Base-by-base conservation (phyloP, 2,888 invertebrate genomes). In the Synanthedon tipuliformis region DNA sequence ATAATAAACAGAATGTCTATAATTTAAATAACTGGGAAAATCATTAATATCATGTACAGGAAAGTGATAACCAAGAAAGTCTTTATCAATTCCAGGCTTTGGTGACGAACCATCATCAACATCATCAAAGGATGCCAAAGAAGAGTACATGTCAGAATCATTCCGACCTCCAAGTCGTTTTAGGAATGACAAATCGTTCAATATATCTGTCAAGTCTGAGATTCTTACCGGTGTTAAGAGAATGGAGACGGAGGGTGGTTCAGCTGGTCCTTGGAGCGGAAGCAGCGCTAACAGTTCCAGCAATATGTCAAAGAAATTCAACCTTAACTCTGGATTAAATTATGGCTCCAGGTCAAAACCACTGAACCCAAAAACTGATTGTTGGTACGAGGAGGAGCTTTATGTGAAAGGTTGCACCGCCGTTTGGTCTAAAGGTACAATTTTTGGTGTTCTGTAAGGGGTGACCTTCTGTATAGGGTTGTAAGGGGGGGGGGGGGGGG, bases 351-450 rank as follows among this genome's bases (percentile, higher is more conserved):
- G 64, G 51, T 62, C 68, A 50, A 69, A 75, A 53, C 71, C 73
- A 0, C 61, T 80, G 40, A 79, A 86, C 65, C 78, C 75, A 45
- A 82, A 82, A 62, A 82, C 81, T 27, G 86, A 85, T 60, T 72
- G 81, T 51, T 79, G 78, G 66, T 89, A 91, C 71, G 96, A 96
- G 77, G 96, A 97, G 72, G 97, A 97, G 73, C 81, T 97, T 52
- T 97, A 96, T 88, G 91, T 95, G 2, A 93, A 92, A 64, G 95
- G 94, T 2, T 91, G 94, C 68, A 93, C 94, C 15, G 96, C 95
- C 3, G 90, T 97, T 40, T 95, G 95, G 94, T 93, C 91, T 10
- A 89, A 89, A 85, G 92, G 90, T 89, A 66, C 34, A 34, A 10
- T 34, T 34, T 34, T 34, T 34, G 8, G 10, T 10, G 34, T 34